Conservation (phyloP, 2,113 vertebrate species). For the Romanogobio albipinnatus region DNA sequence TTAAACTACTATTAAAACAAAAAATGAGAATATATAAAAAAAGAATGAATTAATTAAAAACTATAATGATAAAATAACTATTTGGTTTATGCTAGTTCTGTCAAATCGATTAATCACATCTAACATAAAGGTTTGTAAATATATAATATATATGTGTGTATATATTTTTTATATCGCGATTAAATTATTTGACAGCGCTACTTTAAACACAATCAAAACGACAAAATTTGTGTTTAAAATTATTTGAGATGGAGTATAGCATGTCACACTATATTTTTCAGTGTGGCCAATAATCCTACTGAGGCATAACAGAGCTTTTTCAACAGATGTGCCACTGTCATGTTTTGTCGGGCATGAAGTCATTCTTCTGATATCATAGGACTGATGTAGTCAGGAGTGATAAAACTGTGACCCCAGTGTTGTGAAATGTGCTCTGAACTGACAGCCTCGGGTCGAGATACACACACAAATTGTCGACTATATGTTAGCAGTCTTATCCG, state of each 20-base stretch:
- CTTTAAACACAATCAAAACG: background rate
- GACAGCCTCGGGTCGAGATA: background rate
- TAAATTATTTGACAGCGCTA: background rate
- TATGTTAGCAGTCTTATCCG: background rate
- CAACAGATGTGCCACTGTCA: constrained; percentile 36
- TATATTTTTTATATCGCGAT: too few relatives aligned
- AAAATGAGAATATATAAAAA: background rate
- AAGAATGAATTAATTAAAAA: background rate
- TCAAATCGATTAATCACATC: too few relatives aligned
- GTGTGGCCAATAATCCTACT: too few relatives aligned
- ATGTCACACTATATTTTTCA: background rate
- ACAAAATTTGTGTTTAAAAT: background rate
- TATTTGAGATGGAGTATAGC: background rate
- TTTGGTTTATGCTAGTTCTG: too few relatives aligned
- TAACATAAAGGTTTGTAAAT: too few relatives aligned
- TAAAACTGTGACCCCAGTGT: constrained; percentile 27
- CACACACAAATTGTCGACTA: background rate
- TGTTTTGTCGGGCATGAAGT: constrained; percentile 27
- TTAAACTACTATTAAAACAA: background rate
- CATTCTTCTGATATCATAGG: constrained; percentile 43
- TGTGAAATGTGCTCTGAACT: constrained; percentile 3
- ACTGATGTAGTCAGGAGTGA: constrained; percentile 39
- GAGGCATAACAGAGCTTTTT: background rate
- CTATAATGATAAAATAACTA: background rate
- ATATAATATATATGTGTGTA: too few relatives aligned